Evolutionary conservation across 1,140 invertebrate genomes (phyloP).

Genomic region (Drosophila persimilis): DNA sequence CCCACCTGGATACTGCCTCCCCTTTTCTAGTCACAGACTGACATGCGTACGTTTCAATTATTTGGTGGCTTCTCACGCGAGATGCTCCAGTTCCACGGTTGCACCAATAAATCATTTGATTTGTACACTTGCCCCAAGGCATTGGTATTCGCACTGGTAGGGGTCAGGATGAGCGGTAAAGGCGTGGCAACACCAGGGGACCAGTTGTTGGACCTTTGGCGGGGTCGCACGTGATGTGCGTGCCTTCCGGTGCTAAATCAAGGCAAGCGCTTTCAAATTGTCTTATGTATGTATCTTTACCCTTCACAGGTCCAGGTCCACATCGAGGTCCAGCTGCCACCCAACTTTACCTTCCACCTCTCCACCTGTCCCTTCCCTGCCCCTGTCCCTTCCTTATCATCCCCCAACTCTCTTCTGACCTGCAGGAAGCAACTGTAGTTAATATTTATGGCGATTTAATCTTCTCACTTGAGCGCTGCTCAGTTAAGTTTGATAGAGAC

Average conservation of each 20-base stretch:
- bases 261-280: constrained; percentile 76
- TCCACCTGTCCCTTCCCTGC: background rate
- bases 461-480: constrained; percentile 79
- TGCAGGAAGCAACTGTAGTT: constrained; percentile 73
- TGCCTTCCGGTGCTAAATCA: constrained; percentile 80
- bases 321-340: too few relatives aligned
- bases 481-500: constrained; percentile 79
- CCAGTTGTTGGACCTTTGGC: constrained; percentile 14
- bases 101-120: constrained; percentile 77
- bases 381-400: background rate
- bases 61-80: constrained; percentile 55
- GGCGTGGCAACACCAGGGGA: constrained; percentile 4
- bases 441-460: constrained; percentile 82
- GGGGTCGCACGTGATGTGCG: constrained; percentile 64
- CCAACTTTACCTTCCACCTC: background rate
- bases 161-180: background rate
- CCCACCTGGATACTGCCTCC: constrained; percentile 7
- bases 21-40: constrained; percentile 9
- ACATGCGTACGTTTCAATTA: constrained; percentile 72
- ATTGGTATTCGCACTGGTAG: too few relatives aligned
- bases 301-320: constrained; percentile 34
- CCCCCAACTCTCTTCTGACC: constrained; percentile 7
- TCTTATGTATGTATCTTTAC: constrained; percentile 62
- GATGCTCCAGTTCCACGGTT: constrained; percentile 53
- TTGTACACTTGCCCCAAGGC: constrained; percentile 60